A percentile compares a stretch with the other conserved stretches of the same genome.
Conservation (phyloP, 1,140 invertebrate genomes). For the Asobara japonica region DNA sequence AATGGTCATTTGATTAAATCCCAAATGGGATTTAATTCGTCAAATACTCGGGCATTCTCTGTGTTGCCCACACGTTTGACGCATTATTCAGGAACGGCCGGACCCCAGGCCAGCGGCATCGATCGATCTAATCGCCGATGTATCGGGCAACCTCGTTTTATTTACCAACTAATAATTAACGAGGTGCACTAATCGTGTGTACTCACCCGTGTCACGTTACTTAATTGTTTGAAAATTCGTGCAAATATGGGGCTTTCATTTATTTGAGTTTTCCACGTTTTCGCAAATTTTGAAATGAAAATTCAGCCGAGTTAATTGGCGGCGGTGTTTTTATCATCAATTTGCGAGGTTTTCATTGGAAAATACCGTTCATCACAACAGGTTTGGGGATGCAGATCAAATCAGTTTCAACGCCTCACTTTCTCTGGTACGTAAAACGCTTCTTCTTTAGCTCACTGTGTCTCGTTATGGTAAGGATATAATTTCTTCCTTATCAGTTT, state of each 20-base stretch:
- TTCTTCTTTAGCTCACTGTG: too few relatives aligned
- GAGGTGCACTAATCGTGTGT: slow-evolving; percentile 17
- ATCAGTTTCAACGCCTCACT: too few relatives aligned
- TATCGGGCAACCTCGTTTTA: slow-evolving; percentile 1
- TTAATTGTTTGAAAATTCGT: slow-evolving; percentile 4
- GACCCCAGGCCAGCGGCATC: slow-evolving; percentile 14
- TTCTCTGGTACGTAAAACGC: too few relatives aligned
- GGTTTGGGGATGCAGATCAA: too few relatives aligned
- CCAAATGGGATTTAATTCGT: neutral
- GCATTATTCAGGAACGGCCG: neutral
- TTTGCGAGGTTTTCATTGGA: neutral
- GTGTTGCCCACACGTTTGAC: neutral
- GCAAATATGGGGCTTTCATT: neutral
- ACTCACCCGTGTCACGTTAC: neutral
- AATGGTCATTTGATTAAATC: neutral
- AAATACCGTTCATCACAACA: too few relatives aligned
- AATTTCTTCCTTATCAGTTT: too few relatives aligned
- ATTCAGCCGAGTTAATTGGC: neutral
- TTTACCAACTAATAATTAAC: slow-evolving; percentile 34
- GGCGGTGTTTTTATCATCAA: neutral
- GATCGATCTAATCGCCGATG: slow-evolving; percentile 30
- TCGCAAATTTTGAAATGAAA: neutral
- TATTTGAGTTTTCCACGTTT: neutral
- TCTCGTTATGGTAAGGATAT: too few relatives aligned
- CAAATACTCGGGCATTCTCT: neutral